A percentile compares a stretch with the other conserved stretches of the same genome.
These are phyloP conservation scores for Drosophila subobscura DNA, from an alignment of 1,140 invertebrate genomes.

Conservation along the genomic window DNA sequence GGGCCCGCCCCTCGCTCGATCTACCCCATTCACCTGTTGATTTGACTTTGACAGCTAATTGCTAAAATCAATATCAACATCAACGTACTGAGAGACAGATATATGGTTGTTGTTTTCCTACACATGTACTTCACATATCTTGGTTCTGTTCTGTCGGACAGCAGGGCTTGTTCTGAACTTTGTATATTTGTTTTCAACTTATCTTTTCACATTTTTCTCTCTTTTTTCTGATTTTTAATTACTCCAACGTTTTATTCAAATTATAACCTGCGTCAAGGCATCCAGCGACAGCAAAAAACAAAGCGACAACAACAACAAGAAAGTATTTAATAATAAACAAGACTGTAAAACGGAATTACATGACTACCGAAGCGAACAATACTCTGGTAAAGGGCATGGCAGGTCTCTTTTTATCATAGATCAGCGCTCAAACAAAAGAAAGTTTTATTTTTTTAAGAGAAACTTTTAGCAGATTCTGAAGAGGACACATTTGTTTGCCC, in stretches of 20 bases:
- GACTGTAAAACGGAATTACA: slow-evolving; percentile 14
- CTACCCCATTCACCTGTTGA: slow-evolving; percentile 27
- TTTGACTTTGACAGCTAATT: slow-evolving; percentile 38
- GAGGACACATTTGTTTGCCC: background rate
- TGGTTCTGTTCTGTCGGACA: slow-evolving; percentile 1
- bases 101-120: background rate
- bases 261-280: slow-evolving; percentile 46
- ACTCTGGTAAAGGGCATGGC: slow-evolving; percentile 7
- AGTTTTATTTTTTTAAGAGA: background rate
- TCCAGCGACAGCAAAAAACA: slow-evolving; percentile 22
- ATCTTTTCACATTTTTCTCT: slow-evolving; percentile 28
- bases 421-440: background rate
- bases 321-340: slow-evolving; percentile 35
- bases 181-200: slow-evolving; percentile 34
- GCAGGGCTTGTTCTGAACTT: slow-evolving; percentile 39
- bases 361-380: slow-evolving; percentile 15
- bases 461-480: too few relatives aligned
- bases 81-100: slow-evolving; percentile 19
- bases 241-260: slow-evolving; percentile 27
- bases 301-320: slow-evolving; percentile 14
- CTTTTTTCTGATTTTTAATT: slow-evolving; percentile 28
- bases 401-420: background rate
- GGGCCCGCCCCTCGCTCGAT: background rate
- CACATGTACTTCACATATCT: too few relatives aligned
- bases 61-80: slow-evolving; percentile 49